Evolutionary conservation across 2,888 invertebrate species (phyloP).

Genomic region (Halictus quadricinctus): DNA sequence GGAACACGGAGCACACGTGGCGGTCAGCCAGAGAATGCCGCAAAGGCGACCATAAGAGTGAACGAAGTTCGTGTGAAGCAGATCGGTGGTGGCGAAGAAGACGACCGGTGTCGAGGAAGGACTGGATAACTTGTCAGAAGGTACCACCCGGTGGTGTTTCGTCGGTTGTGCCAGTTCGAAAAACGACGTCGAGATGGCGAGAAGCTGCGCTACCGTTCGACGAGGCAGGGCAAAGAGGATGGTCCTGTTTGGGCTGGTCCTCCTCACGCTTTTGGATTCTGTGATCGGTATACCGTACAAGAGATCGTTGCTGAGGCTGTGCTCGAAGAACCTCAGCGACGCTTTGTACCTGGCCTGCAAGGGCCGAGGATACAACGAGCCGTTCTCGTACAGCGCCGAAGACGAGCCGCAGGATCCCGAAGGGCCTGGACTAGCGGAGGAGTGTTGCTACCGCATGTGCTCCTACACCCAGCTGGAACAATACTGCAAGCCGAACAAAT

Average conservation of each 20-base stretch:
- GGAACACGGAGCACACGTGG: conserved; percentile 19
- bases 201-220: conserved; percentile 8
- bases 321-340: conserved; percentile 78
- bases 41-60: neutral
- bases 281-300: conserved; percentile 53
- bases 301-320: conserved; percentile 68
- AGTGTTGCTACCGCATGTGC: conserved; percentile 78
- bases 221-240: conserved; percentile 29
- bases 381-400: conserved; percentile 73
- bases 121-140: neutral
- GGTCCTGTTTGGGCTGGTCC: conserved; percentile 53
- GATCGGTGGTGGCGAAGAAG: neutral
- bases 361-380: conserved; percentile 77
- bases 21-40: conserved; percentile 32
- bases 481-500: conserved; percentile 76
- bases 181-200: conserved; percentile 25
- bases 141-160: neutral
- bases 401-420: conserved; percentile 56
- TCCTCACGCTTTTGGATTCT: conserved; percentile 55
- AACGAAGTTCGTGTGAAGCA: neutral
- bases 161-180: neutral
- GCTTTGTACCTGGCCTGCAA: conserved; percentile 76
- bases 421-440: conserved; percentile 78
- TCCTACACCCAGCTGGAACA: conserved; percentile 74
- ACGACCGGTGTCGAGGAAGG: neutral